Percentiles rank a stretch among this genome's conserved stretches.
Evolutionary conservation across 2,113 vertebrate species (phyloP).

Genomic region (Daubentonia madagascariensis): DNA sequence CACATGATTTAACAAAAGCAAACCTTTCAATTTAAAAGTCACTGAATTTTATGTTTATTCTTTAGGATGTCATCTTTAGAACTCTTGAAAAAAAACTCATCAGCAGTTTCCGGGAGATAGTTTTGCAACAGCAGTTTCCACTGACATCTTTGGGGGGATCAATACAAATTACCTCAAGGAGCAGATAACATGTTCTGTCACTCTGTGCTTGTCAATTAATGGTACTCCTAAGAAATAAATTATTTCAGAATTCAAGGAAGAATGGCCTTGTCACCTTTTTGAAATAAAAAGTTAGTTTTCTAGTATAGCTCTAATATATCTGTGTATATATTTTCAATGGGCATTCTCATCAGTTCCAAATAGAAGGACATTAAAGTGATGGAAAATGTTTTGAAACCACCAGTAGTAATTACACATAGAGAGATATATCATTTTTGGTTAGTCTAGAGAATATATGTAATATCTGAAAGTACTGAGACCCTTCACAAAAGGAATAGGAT

Average conservation of each 20-base stretch:
- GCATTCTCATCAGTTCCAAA: neutral
- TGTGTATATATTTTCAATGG: neutral
- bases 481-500: neutral
- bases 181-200: slow-evolving; percentile 27
- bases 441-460: neutral
- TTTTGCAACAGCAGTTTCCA: slow-evolving; percentile 56
- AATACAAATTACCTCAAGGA: slow-evolving; percentile 64
- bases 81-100: slow-evolving; percentile 15
- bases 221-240: neutral
- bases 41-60: slow-evolving; percentile 29
- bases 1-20: neutral
- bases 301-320: neutral
- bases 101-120: neutral
- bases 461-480: neutral
- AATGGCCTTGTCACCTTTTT: neutral
- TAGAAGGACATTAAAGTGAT: neutral
- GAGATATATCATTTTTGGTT: neutral
- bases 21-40: neutral
- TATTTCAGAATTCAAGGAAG: slow-evolving; percentile 19
- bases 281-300: slow-evolving; percentile 19
- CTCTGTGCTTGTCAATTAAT: slow-evolving; percentile 45
- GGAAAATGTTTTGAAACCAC: neutral
- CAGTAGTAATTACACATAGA: neutral
- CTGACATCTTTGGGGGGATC: slow-evolving; percentile 39
- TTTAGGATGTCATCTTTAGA: neutral